Conservation (phyloP, 2,113 vertebrate genomes). For the Castor canadensis region DNA sequence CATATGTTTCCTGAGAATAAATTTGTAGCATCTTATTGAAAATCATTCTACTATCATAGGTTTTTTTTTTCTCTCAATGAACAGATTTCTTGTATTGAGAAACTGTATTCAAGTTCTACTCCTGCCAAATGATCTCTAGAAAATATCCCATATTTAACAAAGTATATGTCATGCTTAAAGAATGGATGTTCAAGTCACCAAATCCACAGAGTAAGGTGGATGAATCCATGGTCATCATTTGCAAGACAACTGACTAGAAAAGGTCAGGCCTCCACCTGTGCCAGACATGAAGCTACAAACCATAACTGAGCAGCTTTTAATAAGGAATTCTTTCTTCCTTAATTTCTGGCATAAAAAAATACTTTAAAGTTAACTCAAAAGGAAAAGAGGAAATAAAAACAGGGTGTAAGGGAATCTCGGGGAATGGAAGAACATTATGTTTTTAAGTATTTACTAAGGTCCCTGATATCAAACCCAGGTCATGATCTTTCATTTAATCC, state of each 20-base stretch:
- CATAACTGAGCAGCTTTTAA: neutral
- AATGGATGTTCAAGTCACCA: constrained; percentile 62
- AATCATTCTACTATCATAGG: neutral
- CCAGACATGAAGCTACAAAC: neutral
- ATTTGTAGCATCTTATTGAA: neutral
- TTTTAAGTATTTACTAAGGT: neutral
- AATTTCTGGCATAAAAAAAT: neutral
- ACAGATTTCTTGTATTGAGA: neutral
- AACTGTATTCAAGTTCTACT: neutral
- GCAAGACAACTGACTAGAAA: constrained; percentile 74
- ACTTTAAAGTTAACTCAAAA: neutral
- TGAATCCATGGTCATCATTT: constrained; percentile 63
- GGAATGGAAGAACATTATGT: neutral
- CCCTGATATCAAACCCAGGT: neutral
- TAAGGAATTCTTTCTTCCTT: neutral
- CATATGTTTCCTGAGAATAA: neutral
- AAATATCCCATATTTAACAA: constrained; percentile 68
- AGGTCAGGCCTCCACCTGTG: constrained; percentile 66
- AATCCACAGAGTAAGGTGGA: constrained; percentile 67
- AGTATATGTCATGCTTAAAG: constrained; percentile 78
- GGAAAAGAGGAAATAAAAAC: neutral
- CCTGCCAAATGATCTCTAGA: constrained; percentile 62
- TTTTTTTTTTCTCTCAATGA: neutral
- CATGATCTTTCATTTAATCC: neutral
- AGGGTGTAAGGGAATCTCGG: neutral